Base-by-base conservation (phyloP, 92 coral and sea anemone genomes). In the Epizoanthus stellaris region DNA sequence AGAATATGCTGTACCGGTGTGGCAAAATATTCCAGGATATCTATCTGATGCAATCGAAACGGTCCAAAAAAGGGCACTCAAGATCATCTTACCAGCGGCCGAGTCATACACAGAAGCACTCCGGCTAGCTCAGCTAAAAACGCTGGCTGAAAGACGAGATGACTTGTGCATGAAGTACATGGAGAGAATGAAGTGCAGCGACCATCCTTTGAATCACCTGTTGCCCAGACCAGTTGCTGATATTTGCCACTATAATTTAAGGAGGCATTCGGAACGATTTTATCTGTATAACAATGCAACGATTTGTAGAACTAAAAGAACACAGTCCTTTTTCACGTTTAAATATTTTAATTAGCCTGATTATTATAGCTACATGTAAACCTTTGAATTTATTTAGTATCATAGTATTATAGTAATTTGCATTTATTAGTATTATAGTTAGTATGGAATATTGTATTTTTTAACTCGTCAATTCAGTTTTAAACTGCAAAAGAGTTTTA, bases 1-100 rank as follows among this genome's bases (percentile, higher is more conserved):
- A 42, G 90, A 81, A 73, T 86, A 90, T 49, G 87, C 80, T 7
- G 93, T 81, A 19, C 85, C 80, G 0, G 81, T 75, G 85, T 75
- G 85, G 88, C 81, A 83, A 58, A 52, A 57, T 39, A 89, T 85
- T 43, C 83, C 92, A 17, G 67, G 45, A 16, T 89, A 36, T 9
- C 67, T 66, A 40, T 75, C 84, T 21, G 74, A 67, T n/a, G 60
- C 25, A 75, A 49, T 82, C 14, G 85, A 82, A 62, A 23, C 73
- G 70, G 23, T 70, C 67, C 80, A 70, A 40, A 70, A 30, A 53
- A 70, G 87, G 40, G 80, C 80, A 40, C 67, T 82, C 23, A 54
- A 16, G 42, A 82, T 82, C 25, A 82, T 70, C 53, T 70, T 82
- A 13, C 80, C 54, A 82, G 45, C 13, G 58, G 65, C 77, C 54